phyloP scores from a whole-genome alignment of 2,113 vertebrate genomes.

The Cepphus grylle region DNA sequence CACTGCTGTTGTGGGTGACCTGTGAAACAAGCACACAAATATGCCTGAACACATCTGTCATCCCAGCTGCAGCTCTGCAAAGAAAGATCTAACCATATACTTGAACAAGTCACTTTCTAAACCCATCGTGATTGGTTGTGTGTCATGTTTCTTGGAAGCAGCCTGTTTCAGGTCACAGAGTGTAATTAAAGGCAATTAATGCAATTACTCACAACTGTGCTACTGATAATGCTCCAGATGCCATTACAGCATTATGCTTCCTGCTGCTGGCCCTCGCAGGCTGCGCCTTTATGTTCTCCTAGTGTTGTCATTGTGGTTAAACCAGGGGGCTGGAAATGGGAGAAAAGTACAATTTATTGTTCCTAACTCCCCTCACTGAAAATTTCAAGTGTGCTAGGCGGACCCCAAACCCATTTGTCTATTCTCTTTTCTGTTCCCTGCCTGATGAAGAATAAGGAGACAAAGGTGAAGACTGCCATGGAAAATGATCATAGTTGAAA shows the following conservation, averaged over 20 bases:
- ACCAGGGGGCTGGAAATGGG: neutral
- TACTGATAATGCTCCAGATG: constrained; percentile 41
- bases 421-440: neutral
- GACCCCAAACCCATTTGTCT: neutral
- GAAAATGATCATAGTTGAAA: neutral
- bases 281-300: neutral
- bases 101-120: constrained; percentile 39
- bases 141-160: constrained; percentile 43
- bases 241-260: neutral
- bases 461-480: neutral
- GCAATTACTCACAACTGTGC: constrained; percentile 51
- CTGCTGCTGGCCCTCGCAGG: neutral
- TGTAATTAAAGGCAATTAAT: constrained; percentile 67
- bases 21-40: neutral
- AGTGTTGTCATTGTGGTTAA: neutral
- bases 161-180: constrained; percentile 30
- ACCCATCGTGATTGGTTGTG: neutral
- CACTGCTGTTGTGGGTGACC: neutral
- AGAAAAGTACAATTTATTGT: neutral
- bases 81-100: neutral
- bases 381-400: neutral
- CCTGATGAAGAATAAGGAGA: neutral
- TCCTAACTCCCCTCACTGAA: neutral
- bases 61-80: neutral
- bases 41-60: rapidly evolving